Percentiles rank a stretch among this genome's conserved stretches.
These are phyloP conservation scores for Eilema depressum DNA, from an alignment of 2,888 invertebrate genomes.

Conservation along the genomic window DNA sequence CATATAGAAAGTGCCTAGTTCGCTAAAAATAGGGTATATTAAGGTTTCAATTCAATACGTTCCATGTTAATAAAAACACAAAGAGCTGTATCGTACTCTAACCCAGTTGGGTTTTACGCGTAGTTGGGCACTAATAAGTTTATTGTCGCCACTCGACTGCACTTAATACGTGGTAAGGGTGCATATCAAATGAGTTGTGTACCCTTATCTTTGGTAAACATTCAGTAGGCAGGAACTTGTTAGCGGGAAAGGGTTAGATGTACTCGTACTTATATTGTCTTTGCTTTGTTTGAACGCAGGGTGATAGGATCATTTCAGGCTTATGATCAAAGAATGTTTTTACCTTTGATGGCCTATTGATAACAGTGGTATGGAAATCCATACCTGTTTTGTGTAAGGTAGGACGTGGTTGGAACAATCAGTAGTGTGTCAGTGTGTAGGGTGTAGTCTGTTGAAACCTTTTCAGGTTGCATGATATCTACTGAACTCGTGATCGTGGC, in stretches of 20 bases:
- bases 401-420: background rate
- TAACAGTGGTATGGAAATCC: background rate
- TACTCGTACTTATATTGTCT: constrained; percentile 18
- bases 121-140: constrained; percentile 46
- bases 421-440: too few relatives aligned
- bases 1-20: background rate
- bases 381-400: background rate
- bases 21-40: background rate
- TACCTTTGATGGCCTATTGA: background rate
- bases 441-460: too few relatives aligned
- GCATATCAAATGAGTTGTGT: constrained; percentile 48
- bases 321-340: constrained; percentile 4
- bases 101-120: constrained; percentile 41
- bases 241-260: constrained; percentile 17
- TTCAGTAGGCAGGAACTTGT: constrained; percentile 36
- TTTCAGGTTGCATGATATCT: background rate
- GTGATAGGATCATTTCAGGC: background rate
- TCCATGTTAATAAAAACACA: constrained; percentile 15
- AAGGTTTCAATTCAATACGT: constrained; percentile 12
- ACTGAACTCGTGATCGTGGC: too few relatives aligned
- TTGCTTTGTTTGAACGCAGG: constrained; percentile 8
- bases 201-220: constrained; percentile 34
- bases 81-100: constrained; percentile 21
- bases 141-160: constrained; percentile 44
- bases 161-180: constrained; percentile 46